Base-by-base conservation (phyloP, 2,888 invertebrate species). In the Calameuta pallipes region DNA sequence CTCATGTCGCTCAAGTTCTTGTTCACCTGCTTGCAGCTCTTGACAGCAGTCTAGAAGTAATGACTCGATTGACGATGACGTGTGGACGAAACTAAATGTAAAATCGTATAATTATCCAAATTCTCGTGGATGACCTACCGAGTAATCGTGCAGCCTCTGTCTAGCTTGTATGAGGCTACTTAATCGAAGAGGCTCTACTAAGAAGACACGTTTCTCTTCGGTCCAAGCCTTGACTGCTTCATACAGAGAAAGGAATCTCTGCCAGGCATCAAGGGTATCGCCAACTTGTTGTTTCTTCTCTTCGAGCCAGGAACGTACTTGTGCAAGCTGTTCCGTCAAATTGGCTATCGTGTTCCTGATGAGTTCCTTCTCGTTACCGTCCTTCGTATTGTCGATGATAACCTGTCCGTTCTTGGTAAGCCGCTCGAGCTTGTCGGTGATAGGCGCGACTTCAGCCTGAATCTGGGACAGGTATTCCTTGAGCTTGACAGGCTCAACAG, bases 1-100 rank as follows among this genome's bases (percentile, higher is more conserved):
- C 96, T 95, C 98, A 98, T 98, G 91, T 98, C 98, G 87, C 96
- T 96, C 89, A 98, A 93, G 91, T 97, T 96, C 92, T 97, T 97
- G 83, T 95, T 95, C 90, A 96, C 96, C 88, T 95, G 95, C 92
- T 97, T 98, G 92, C 97, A 96, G 92, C 96, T 96, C 92, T 97
- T 97, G 83, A 97, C 96, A 89, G 96, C 96, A 90, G 95, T 95
- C 95, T 97, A 93, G 83, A 85, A 82, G 86, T 80, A 83, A 84
- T 56, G 56, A 56, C 56, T 23, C 56, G 23, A 56, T 56, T 56
- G 56, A 56, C 23, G 34, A 23, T 9, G 56, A 56, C 9, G 56
- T 56, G 9, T 23, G 9, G 23, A 23, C 23, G 23, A 11, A 30
- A 15, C 73, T 23, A 11, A 56, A 4, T 69, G 23, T 79, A n/a